Percentiles rank a stretch among this genome's conserved stretches.
phyloP scores from a whole-genome alignment of 2,797 vertebrate genomes.

The Picus viridis region DNA sequence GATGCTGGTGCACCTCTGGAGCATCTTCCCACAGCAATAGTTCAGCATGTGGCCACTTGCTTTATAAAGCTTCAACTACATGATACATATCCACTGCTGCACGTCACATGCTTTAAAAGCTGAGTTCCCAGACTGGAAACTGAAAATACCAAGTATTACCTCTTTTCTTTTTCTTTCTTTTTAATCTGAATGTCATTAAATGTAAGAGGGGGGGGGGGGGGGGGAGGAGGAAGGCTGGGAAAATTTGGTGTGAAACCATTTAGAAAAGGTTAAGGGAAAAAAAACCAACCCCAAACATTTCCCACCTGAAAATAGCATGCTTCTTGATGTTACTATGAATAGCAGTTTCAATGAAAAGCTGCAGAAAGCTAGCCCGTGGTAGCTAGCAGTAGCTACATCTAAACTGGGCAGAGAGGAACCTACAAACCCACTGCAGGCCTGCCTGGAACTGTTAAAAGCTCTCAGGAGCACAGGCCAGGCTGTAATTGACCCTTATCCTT shows the following conservation, averaged over 20 bases:
- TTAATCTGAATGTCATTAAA: not conserved
- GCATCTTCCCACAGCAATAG: not conserved
- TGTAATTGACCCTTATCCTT: not conserved
- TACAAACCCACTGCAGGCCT: not conserved
- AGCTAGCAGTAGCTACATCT: not conserved
- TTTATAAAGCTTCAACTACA: not conserved
- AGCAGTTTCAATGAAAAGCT: not conserved
- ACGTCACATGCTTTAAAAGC: not conserved
- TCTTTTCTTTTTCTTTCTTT: no score
- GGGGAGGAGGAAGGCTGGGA: not conserved
- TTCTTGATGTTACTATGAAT: not conserved
- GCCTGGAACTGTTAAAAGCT: not conserved
- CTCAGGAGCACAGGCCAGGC: not conserved
- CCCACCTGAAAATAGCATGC: not conserved
- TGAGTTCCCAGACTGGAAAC: conserved; percentile 13
- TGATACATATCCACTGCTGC: not conserved
- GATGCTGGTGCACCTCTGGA: not conserved
- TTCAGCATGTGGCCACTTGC: not conserved
- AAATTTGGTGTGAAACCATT: not conserved
- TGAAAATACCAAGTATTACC: not conserved
- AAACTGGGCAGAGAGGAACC: not conserved
- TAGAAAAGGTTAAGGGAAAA: not conserved
- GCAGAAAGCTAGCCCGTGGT: not conserved
- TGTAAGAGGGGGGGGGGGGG: no score
- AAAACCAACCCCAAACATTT: not conserved